Evolutionary conservation across 2,113 vertebrate species (phyloP).

Genomic region (Neopipo cinnamomea): DNA sequence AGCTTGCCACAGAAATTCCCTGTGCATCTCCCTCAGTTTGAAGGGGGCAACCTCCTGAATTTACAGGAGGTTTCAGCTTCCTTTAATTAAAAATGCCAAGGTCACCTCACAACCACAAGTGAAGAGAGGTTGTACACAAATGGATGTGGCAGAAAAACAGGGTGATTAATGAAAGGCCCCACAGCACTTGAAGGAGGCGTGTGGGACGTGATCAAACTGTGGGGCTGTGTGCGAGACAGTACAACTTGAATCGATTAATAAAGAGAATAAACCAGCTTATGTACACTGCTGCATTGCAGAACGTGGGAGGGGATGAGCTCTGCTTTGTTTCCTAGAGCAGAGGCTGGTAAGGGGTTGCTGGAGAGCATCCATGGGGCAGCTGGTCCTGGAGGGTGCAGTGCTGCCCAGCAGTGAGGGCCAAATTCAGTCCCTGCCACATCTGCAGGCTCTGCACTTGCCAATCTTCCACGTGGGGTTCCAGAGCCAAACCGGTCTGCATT

Average conservation of each 20-base stretch:
- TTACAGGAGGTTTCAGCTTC: not conserved
- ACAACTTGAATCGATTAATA: not conserved
- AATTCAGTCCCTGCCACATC: not conserved
- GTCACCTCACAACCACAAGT: not conserved
- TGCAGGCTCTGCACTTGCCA: not conserved
- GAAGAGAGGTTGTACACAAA: not conserved
- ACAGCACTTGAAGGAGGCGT: not conserved
- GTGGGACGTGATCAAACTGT: not conserved
- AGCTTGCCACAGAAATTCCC: not conserved
- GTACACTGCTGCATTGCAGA: not conserved
- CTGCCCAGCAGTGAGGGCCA: not conserved
- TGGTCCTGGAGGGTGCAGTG: not conserved
- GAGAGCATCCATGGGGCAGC: not conserved
- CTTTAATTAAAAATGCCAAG: accelerated
- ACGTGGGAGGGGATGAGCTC: not conserved
- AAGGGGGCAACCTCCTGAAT: not conserved
- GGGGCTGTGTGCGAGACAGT: not conserved
- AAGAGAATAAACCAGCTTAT: not conserved
- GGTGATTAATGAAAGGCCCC: not conserved
- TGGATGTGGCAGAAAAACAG: not conserved
- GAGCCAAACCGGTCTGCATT: not conserved
- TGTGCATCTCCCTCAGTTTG: not conserved
- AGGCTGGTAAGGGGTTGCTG: not conserved
- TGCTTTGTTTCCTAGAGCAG: not conserved
- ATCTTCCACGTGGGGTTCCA: not conserved